Evolutionary conservation across 2,888 invertebrate genomes (phyloP).

Genomic region (Erebia aethiops): DNA sequence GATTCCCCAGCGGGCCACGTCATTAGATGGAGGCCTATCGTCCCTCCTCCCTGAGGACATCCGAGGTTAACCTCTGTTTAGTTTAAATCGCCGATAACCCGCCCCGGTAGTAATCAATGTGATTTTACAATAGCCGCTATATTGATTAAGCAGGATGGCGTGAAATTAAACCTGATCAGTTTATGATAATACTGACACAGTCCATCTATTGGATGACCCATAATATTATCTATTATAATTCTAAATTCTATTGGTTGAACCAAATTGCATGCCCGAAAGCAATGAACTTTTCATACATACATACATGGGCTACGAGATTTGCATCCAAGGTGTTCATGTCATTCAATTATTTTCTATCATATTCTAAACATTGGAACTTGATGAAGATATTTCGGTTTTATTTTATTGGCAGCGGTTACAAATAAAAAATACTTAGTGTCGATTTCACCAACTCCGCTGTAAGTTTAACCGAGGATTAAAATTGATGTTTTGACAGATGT

Average conservation of each 20-base stretch:
- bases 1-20: constrained; percentile 33
- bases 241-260: neutral
- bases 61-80: constrained; percentile 38
- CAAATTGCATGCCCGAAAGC: neutral
- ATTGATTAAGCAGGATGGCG: constrained; percentile 23
- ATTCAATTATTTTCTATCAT: too few relatives aligned
- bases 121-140: constrained; percentile 28
- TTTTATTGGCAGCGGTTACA: too few relatives aligned
- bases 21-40: constrained; percentile 33
- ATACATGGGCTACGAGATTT: too few relatives aligned
- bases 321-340: too few relatives aligned
- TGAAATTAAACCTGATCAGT: constrained; percentile 25
- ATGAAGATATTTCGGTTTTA: too few relatives aligned
- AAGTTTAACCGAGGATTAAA: too few relatives aligned
- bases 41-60: constrained; percentile 32
- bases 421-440: too few relatives aligned
- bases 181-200: constrained; percentile 15
- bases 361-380: too few relatives aligned
- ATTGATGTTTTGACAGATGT: too few relatives aligned
- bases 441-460: too few relatives aligned
- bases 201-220: neutral
- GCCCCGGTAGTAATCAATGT: constrained; percentile 37
- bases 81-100: constrained; percentile 39
- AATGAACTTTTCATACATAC: too few relatives aligned
- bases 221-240: neutral